These are phyloP conservation scores for Lytechinus pictus DNA, from an alignment of 35 echinoderm and acorn worm species.

Conservation along the genomic window DNA sequence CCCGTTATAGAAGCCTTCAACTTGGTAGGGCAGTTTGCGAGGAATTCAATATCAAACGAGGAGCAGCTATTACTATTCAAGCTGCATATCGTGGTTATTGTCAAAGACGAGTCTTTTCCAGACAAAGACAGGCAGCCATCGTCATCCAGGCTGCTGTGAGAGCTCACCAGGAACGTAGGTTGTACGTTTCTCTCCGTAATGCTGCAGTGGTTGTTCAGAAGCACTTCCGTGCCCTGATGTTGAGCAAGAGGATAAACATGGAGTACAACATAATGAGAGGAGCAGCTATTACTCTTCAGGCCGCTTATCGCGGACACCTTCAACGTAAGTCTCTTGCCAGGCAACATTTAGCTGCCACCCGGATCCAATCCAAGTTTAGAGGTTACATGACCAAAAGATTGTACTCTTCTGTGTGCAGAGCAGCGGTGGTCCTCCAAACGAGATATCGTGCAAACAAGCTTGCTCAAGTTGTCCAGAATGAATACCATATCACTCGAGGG, in stretches of 20 bases:
- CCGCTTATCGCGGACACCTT: conserved; percentile 48
- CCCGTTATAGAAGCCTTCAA: conserved; percentile 49
- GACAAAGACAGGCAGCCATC: not conserved
- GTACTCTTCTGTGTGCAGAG: conserved; percentile 56
- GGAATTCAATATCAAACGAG: conserved; percentile 62
- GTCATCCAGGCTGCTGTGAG: not conserved
- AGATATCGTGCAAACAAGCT: conserved; percentile 41
- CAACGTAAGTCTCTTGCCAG: conserved; percentile 37
- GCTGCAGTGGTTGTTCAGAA: conserved; percentile 28
- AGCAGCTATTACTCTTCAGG: conserved; percentile 54
- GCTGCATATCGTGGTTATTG: not conserved
- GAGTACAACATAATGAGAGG: conserved; percentile 33
- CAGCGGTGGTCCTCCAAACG: conserved; percentile 64
- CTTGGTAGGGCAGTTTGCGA: not conserved
- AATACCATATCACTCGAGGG: conserved; percentile 58
- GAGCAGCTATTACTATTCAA: conserved; percentile 77
- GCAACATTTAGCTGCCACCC: conserved; percentile 42
- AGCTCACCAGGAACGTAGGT: too few species aligned
- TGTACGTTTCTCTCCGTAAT: not conserved
- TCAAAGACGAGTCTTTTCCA: not conserved
- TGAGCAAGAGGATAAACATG: not conserved
- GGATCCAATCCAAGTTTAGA: conserved; percentile 53
- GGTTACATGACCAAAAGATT: not conserved
- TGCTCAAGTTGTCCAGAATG: conserved; percentile 23
- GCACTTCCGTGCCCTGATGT: not conserved